These are phyloP conservation scores for Eueides isabella DNA, from an alignment of 1,140 invertebrate genomes.

Conservation along the genomic window DNA sequence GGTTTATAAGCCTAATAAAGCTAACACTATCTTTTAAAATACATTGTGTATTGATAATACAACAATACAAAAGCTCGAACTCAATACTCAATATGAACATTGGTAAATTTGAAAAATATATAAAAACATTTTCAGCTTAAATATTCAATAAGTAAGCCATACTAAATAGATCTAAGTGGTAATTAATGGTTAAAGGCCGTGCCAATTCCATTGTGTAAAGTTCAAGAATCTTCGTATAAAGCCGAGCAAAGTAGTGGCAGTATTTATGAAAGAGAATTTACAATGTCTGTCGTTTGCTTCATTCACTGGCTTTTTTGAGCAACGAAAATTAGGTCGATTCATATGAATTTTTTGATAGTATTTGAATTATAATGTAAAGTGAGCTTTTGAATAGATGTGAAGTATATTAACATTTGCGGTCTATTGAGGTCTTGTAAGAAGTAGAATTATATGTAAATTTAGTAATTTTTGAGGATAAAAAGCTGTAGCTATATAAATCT, in stretches of 20 bases:
- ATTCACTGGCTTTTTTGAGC: constrained; percentile 27
- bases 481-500: not conserved
- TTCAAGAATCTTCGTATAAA: constrained; percentile 40
- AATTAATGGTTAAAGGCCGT: constrained; percentile 41
- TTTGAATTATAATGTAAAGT: constrained; percentile 3
- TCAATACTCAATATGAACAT: not conserved
- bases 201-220: constrained; percentile 42
- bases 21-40: not conserved
- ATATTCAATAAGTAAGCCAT: constrained; percentile 1
- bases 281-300: constrained; percentile 40
- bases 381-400: not conserved
- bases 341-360: constrained; percentile 18
- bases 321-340: constrained; percentile 36
- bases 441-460: not conserved
- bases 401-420: not conserved
- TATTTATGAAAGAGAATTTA: constrained; percentile 42
- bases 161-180: constrained; percentile 33
- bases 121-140: not conserved
- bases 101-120: not conserved
- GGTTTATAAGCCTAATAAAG: not conserved
- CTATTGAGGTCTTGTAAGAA: not conserved
- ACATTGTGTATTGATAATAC: not conserved
- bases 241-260: constrained; percentile 37
- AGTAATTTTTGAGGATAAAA: not conserved
- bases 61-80: not conserved